Base-by-base conservation (phyloP, 2,797 vertebrate genomes). In the Pempheris klunzingeri region DNA sequence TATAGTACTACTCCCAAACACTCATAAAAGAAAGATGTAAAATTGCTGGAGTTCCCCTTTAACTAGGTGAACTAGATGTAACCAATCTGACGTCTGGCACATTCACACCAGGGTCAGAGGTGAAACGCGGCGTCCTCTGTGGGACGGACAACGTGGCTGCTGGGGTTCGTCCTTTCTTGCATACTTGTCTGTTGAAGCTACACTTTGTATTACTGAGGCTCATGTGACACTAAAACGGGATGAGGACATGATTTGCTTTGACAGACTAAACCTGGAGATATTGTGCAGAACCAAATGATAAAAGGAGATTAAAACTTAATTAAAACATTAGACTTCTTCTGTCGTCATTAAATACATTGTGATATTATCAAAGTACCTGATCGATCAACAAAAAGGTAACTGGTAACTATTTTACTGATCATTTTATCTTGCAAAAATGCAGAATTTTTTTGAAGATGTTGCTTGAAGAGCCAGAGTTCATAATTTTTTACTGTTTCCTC, bases 301-400 rank as follows among this genome's bases (percentile, higher is more conserved):
- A 62, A n/a, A 50, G 61, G 54, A 77, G 59, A 88, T 81, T 88
- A 87, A 91, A 85, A 82, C n/a, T 74, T 88, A 77, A 89, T 90
- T 83, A 82, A 89, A 90, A 88, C 76, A 69, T 1, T 9, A n/a
- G 2, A 32, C 41, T 75, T 64, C 57, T n/a, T 47, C 26, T 70
- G 49, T 50, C 18, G 0, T 82, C 52, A 57, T 68, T 63, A 30
- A 66, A 13, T 46, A 2, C 1, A n/a, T 53, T 58, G 60, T 22
- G 9, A 18, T 63, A 26, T 32, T 32, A 36, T 61, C 5, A 26
- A n/a, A 61, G 24, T 13, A 26, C 30, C 26, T 30, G n/a, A 30
- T 32, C 30, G 20, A 41, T 7, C 4, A 7, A 61, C 3, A 32
- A 2, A 13, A n/a, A 12, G 4, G 43, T 14, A 44, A 32, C 10